A percentile compares a stretch with the other conserved stretches of the same genome.
phyloP scores from a whole-genome alignment of 2,888 invertebrate genomes.

The Zelleria hepariella region DNA sequence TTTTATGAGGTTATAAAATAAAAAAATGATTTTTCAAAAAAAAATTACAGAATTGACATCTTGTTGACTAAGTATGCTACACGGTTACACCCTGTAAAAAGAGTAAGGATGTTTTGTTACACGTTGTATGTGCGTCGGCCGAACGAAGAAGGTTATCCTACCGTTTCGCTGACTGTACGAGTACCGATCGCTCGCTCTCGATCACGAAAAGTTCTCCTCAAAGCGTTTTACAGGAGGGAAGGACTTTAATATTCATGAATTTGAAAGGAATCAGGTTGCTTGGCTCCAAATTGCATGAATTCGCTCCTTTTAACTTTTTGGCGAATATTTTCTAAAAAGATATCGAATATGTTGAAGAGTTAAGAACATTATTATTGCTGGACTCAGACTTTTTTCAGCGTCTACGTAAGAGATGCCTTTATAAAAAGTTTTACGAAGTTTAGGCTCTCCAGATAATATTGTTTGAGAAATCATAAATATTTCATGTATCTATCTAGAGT shows the following conservation, averaged over 20 bases:
- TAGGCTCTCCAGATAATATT: not conserved
- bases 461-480: not conserved
- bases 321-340: not conserved
- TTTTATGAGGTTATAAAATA: too few species aligned
- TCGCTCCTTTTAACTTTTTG: not conserved
- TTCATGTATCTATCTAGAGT: not conserved
- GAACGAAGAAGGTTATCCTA: too few species aligned
- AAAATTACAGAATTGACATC: too few species aligned
- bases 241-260: not conserved
- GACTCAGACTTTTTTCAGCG: not conserved
- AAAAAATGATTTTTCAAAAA: too few species aligned
- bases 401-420: not conserved
- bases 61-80: too few species aligned
- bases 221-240: not conserved
- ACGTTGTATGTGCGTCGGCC: too few species aligned
- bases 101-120: too few species aligned
- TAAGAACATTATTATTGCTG: not conserved
- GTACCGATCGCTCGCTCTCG: not conserved
- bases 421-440: not conserved
- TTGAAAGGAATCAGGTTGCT: not conserved
- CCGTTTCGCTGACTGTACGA: not conserved
- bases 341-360: not conserved
- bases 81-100: too few species aligned
- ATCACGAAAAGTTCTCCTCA: not conserved
- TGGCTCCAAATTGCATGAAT: not conserved